Base-by-base conservation (phyloP, 1,140 invertebrate species). In the Schlechtendalia chinensis region DNA sequence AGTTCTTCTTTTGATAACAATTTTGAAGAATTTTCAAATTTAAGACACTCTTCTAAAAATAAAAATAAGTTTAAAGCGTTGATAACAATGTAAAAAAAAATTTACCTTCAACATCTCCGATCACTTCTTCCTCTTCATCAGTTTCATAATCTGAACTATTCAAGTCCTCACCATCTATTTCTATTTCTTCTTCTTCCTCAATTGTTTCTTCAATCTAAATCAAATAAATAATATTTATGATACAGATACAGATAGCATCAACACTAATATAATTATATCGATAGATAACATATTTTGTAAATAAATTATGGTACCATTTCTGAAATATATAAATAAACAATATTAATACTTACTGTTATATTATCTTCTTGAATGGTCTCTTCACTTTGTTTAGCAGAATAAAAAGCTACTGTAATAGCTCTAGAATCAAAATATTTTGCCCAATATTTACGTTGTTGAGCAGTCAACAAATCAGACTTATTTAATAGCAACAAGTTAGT, bases 401-500 rank as follows among this genome's bases (percentile, higher is more conserved):
- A 98, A 85, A 98, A 98, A 8, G 91, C 91, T 4, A 92, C 90
- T 54, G 86, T 86, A 8, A 96, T 87, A 47, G 89, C 88, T 81
- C 86, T 85, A 72, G 90, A 86, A 67, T 89, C 87, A 85, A 99
- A 99, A 87, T 97, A 98, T 63, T 93, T 87, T 0, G 92, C 91
- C 98, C 98, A 99, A 39, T 86, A 86, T 83, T 92, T 85, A 81
- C 97, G 89, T 85, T 98, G 96, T 83, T 90, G 85, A 63, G 90
- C 87, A 1, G 91, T 96, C 3, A 99, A 88, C 83, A 96, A 93
- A 86, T 99, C 98, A n/a, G 97, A 93, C 86, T 99, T 99, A 86
- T 99, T 99, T 8, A 99, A 86, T 17, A 99, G 87, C 29, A 99
- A 88, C 82, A 98, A 86, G 86, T 93, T 96, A 22, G 89, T 86